A percentile compares a stretch with the other conserved stretches of the same genome.
Conservation (phyloP, 2,797 vertebrate genomes). For the Epinephelus awoara region DNA sequence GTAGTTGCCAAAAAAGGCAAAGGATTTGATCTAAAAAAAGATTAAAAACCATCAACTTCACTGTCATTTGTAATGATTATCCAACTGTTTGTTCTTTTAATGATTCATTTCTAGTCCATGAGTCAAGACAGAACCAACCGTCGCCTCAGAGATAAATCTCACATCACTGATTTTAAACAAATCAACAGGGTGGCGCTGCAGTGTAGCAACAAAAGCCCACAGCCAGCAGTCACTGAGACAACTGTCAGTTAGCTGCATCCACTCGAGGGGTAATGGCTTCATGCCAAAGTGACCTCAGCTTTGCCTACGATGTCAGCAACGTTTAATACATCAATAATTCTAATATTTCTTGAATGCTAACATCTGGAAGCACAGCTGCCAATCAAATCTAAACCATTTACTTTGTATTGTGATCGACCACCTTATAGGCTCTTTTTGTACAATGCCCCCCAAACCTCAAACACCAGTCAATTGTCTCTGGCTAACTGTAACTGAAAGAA, state of each 20-base stretch:
- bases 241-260: constrained; percentile 26
- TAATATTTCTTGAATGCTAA: background rate
- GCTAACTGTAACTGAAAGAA: constrained; percentile 15
- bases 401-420: background rate
- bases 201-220: constrained; percentile 31
- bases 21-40: too few relatives aligned
- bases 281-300: constrained; percentile 6
- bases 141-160: constrained; percentile 22
- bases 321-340: constrained; percentile 6
- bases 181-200: constrained; percentile 17
- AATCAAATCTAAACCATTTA: constrained; percentile 5
- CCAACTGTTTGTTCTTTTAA: background rate
- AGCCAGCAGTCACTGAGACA: constrained; percentile 37
- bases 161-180: constrained; percentile 53
- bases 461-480: constrained; percentile 5
- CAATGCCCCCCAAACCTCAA: constrained; percentile 1
- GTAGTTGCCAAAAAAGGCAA: too few relatives aligned
- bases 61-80: background rate
- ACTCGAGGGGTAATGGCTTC: constrained; percentile 25
- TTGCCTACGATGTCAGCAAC: constrained; percentile 17
- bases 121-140: background rate
- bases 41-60: background rate
- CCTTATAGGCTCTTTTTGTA: constrained; percentile 6
- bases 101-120: background rate
- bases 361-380: constrained; percentile 32